These are phyloP conservation scores for Artibeus jamaicensis DNA, from an alignment of 2,797 vertebrate genomes.

Conservation along the genomic window DNA sequence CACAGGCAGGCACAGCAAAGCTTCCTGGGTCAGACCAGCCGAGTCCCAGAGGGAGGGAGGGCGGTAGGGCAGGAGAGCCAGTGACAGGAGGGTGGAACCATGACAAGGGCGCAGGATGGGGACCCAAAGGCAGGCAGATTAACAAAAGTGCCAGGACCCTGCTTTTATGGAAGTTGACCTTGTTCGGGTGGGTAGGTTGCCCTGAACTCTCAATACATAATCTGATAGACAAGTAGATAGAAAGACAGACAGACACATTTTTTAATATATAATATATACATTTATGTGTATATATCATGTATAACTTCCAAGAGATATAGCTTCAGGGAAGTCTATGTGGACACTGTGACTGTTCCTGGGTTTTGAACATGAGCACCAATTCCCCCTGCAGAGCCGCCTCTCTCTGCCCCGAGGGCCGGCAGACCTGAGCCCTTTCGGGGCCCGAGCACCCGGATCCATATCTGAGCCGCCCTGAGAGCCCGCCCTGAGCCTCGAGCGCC, in stretches of 20 bases:
- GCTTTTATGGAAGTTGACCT: background rate
- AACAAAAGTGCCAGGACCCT: background rate
- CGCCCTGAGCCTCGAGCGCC: background rate
- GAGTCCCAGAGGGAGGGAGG: background rate
- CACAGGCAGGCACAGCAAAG: background rate
- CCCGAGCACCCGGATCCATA: no score
- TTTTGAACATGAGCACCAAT: background rate
- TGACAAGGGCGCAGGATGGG: background rate
- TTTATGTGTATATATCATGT: no score
- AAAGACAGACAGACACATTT: no score
- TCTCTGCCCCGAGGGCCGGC: background rate
- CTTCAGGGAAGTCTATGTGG: background rate
- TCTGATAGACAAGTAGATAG: background rate
- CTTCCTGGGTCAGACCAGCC: no score
- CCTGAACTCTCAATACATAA: background rate
- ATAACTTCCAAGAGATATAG: background rate
- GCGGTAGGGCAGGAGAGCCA: no score
- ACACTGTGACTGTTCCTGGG: background rate
- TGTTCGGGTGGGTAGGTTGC: background rate
- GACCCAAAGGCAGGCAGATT: background rate
- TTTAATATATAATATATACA: background rate
- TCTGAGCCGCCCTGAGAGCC: background rate
- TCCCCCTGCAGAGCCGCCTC: background rate
- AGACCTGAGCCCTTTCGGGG: background rate
- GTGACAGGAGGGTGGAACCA: fast-evolving